Evolutionary conservation across 1,140 invertebrate genomes (phyloP).

Genomic region (Atopsyche davidsoni): DNA sequence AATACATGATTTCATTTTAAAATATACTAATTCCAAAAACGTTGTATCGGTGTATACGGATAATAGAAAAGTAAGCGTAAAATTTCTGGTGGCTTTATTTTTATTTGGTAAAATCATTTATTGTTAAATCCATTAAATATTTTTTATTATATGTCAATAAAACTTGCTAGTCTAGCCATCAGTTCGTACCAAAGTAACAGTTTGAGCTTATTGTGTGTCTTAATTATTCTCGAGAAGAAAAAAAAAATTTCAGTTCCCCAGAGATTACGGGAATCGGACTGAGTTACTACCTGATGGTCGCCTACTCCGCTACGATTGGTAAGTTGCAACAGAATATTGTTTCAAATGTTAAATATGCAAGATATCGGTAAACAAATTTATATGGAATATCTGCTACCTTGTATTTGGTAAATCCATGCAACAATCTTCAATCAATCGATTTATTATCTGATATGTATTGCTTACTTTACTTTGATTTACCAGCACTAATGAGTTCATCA

Average conservation of each 20-base stretch:
- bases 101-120: slow-evolving; percentile 1
- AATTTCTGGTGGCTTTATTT: too few relatives aligned
- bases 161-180: slow-evolving; percentile 4
- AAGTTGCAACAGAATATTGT: too few relatives aligned
- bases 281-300: slow-evolving; percentile 66
- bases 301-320: slow-evolving; percentile 70
- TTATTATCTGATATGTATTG: too few relatives aligned
- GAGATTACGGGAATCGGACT: too few relatives aligned
- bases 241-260: too few relatives aligned
- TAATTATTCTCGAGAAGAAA: too few relatives aligned
- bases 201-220: slow-evolving; percentile 47
- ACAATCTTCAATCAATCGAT: neutral
- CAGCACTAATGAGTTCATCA: neutral
- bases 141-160: neutral
- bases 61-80: too few relatives aligned
- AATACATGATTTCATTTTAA: too few relatives aligned
- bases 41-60: too few relatives aligned
- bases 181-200: too few relatives aligned
- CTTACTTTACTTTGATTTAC: neutral
- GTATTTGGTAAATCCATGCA: neutral
- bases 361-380: neutral
- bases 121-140: too few relatives aligned
- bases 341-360: neutral
- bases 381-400: neutral
- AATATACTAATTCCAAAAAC: too few relatives aligned